Evolutionary conservation across 1,140 invertebrate genomes (phyloP).

Genomic region (Bombus terrestris): DNA sequence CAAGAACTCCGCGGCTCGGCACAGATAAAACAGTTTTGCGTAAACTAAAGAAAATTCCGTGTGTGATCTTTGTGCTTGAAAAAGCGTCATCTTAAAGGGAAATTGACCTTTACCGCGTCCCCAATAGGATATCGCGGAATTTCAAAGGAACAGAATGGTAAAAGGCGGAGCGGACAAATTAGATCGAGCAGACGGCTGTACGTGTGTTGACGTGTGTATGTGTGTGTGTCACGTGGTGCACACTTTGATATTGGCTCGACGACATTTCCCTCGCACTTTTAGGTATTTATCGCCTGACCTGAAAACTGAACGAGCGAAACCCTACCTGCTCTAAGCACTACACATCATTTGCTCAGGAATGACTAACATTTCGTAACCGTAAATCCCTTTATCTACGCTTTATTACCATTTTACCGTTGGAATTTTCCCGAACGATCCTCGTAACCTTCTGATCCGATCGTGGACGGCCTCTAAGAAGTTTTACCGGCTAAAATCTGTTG

Average conservation of each 20-base stretch:
- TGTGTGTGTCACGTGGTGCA: no score
- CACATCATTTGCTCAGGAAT: constrained; percentile 16
- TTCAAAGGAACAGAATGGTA: neutral
- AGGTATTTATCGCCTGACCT: constrained; percentile 48
- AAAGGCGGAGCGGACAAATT: constrained; percentile 5
- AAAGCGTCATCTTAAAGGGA: neutral
- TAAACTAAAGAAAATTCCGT: neutral
- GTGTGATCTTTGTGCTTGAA: neutral
- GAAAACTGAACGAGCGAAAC: constrained; percentile 47
- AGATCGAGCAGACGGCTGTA: neutral
- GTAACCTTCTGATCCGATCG: neutral
- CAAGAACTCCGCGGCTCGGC: neutral
- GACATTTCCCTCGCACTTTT: constrained; percentile 35
- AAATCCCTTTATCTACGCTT: constrained; percentile 27
- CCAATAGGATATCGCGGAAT: neutral
- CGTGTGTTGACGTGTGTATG: neutral
- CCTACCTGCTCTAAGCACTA: constrained; percentile 5
- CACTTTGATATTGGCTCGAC: neutral
- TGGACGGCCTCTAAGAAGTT: neutral
- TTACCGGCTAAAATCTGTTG: neutral
- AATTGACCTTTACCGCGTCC: constrained; percentile 10
- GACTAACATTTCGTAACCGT: constrained; percentile 35
- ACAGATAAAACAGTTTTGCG: neutral
- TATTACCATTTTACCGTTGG: neutral
- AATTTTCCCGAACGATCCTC: neutral